Conservation (phyloP, 2,888 invertebrate genomes). For the Drosophila sordidula region DNA sequence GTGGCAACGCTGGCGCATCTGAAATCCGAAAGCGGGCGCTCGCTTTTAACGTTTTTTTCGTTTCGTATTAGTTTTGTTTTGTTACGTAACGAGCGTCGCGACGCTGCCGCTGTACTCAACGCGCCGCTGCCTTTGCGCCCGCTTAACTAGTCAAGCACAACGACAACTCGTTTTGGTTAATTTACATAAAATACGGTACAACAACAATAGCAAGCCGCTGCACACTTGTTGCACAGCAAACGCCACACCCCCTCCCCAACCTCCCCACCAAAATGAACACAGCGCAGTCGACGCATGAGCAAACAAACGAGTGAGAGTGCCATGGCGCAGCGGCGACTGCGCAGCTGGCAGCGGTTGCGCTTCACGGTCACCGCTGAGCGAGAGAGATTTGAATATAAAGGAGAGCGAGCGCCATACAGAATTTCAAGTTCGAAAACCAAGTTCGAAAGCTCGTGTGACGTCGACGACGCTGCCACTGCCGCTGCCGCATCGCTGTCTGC, state of each 20-base stretch:
- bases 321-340: slow-evolving; percentile 41
- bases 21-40: slow-evolving; percentile 62
- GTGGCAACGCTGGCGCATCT: slow-evolving; percentile 65
- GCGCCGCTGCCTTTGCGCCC: slow-evolving; percentile 60
- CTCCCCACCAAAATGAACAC: slow-evolving; percentile 22
- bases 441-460: slow-evolving; percentile 23
- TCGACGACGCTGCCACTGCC: slow-evolving; percentile 12
- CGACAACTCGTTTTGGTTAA: slow-evolving; percentile 68
- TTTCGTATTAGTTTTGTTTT: slow-evolving; percentile 45
- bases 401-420: slow-evolving; percentile 11
- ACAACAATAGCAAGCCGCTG: slow-evolving; percentile 22
- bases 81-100: slow-evolving; percentile 58
- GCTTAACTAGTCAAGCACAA: slow-evolving; percentile 69
- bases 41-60: slow-evolving; percentile 52
- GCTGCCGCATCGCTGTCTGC: slow-evolving; percentile 40
- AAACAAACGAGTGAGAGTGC: slow-evolving; percentile 58
- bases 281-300: slow-evolving; percentile 50
- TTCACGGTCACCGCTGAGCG: slow-evolving; percentile 29
- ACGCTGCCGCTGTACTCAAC: slow-evolving; percentile 37
- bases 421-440: slow-evolving; percentile 46
- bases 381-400: slow-evolving; percentile 3
- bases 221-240: slow-evolving; percentile 71
- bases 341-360: slow-evolving; percentile 41
- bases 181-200: slow-evolving; percentile 71
- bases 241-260: not conserved